Base-by-base conservation (phyloP, 2,797 vertebrate species). In the Triplophysa yarkandensis region DNA sequence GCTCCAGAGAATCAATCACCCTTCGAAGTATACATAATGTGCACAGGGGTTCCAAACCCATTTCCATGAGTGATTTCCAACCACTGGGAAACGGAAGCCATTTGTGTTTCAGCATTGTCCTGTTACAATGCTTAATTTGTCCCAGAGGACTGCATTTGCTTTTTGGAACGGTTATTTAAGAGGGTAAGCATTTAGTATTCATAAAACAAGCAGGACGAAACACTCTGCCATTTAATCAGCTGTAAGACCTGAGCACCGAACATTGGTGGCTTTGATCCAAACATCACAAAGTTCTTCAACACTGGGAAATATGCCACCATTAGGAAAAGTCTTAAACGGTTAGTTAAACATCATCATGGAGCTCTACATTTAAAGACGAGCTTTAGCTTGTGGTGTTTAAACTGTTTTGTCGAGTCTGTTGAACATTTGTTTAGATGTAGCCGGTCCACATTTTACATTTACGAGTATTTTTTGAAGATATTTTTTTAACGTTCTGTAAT, bases 181-280 rank as follows among this genome's bases (percentile, higher is more conserved):
- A 68, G 25, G 0, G 16, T 21, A 28, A 13, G 4, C 13, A 27
- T 68, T 52, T 8, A 4, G 5, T 7, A 50, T 23, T 16, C 55
- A 19, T 41, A 11, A 39, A 16, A 3, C 34, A 55, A 43, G 25
- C 17, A 19, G 52, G 17, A 30, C 52, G 16, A 43, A 43, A 57
- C n/a, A 28, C 14, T 1, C 39, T 13, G 6, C 16, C 27, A 3
- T 17, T 19, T 25, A 71, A 71, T 71, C 28, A 61, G 6, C 5
- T 34, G 44, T 46, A 32, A 46, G 4, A 70, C 39, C 1, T 17
- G 4, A 48, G 46, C 23, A 19, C 21, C 4, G 48, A 9, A 19
- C 28, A 8, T 61, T 25, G 36, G 55, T 34, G 68, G 41, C 28
- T 60, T 60, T n/a, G 55, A 25, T 71, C 21, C 43, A 71, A 71